phyloP scores from a whole-genome alignment of 2,113 vertebrate species.

The Nycticryphes semicollaris region DNA sequence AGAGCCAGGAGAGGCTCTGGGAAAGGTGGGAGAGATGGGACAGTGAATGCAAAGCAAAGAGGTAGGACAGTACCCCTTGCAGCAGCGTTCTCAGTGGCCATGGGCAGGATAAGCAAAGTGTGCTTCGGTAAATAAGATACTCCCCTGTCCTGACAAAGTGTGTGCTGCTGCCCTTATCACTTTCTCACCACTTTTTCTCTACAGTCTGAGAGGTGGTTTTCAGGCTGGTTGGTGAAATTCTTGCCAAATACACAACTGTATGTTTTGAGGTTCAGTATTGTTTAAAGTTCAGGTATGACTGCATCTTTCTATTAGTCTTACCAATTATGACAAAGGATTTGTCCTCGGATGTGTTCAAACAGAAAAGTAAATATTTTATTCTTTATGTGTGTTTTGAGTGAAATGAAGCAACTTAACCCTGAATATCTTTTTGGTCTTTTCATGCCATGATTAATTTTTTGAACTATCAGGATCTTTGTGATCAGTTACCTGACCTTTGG shows the following conservation, averaged over 20 bases:
- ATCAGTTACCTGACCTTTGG: constrained; percentile 3
- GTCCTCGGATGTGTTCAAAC: neutral
- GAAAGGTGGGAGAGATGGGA: neutral
- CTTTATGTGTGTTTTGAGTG: constrained; percentile 9
- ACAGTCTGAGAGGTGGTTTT: neutral
- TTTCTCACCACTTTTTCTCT: neutral
- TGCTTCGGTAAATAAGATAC: neutral
- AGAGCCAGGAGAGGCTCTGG: neutral
- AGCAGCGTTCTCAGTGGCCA: neutral
- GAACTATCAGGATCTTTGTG: neutral
- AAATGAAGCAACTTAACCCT: constrained; percentile 12
- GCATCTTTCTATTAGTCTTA: neutral
- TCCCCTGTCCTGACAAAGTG: neutral
- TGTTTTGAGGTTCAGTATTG: neutral
- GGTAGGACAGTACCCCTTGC: neutral
- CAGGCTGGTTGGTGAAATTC: neutral
- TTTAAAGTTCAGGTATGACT: neutral
- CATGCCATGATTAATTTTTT: constrained; percentile 17
- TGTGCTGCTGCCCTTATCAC: neutral
- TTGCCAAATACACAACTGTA: neutral
- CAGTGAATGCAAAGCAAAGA: neutral
- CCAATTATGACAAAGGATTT: neutral
- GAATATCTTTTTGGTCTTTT: constrained; percentile 1
- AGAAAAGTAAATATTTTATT: neutral
- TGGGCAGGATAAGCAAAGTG: neutral